phyloP scores from a whole-genome alignment of 1,140 invertebrate species.

The Octopus sinensis region DNA sequence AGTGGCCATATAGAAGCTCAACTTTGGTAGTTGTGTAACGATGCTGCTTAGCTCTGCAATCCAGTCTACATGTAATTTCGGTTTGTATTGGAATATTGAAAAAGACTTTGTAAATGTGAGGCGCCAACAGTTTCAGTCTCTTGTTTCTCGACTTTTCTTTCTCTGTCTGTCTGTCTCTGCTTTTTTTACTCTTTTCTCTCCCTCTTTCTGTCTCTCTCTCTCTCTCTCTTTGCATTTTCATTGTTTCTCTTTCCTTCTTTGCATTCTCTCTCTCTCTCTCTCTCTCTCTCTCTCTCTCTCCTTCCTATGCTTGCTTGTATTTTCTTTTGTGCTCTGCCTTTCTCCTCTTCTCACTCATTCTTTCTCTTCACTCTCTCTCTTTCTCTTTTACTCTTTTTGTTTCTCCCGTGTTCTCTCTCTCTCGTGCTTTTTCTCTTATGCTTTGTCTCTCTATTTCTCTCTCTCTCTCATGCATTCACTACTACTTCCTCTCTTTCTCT shows the following conservation, averaged over 20 bases:
- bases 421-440: neutral
- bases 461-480: neutral
- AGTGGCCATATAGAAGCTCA: too few species aligned
- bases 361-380: neutral
- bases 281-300: neutral
- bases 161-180: neutral
- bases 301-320: neutral
- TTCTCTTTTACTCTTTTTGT: neutral
- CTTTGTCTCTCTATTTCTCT: neutral
- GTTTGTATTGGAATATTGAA: too few species aligned
- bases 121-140: too few species aligned
- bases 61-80: too few species aligned
- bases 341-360: neutral
- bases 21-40: too few species aligned
- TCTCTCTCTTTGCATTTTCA: neutral
- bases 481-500: neutral
- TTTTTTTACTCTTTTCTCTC: neutral
- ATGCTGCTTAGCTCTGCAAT: too few species aligned
- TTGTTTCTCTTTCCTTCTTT: neutral
- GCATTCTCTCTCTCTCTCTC: neutral
- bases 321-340: neutral
- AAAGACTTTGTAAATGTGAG: too few species aligned
- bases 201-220: neutral
- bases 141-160: neutral
- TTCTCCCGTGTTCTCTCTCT: neutral